Percentiles rank a stretch among this genome's conserved stretches.
Conservation (phyloP, 2,113 vertebrate species). For the Antechinus stuartii region DNA sequence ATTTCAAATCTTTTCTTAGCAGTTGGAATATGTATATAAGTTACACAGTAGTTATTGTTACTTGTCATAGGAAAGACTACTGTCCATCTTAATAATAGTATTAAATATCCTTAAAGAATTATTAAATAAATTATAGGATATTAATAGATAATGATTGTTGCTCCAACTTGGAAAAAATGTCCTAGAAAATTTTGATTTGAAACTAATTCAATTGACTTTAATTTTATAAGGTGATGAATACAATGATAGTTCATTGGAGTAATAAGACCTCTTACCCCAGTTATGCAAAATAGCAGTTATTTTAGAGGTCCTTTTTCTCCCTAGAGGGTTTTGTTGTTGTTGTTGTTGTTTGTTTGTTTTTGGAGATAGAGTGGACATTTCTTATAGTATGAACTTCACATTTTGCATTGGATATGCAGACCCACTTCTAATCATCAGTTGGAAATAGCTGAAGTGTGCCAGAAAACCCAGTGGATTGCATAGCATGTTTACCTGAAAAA, state of each 20-base stretch:
- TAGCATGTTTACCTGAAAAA: conserved; percentile 47
- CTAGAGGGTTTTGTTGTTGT: conserved; percentile 73
- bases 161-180: conserved; percentile 22
- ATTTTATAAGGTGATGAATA: conserved; percentile 49
- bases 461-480: conserved; percentile 62
- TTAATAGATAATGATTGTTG: background rate
- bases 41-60: background rate
- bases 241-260: conserved; percentile 32
- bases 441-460: conserved; percentile 74
- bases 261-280: conserved; percentile 62
- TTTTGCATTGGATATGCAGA: conserved; percentile 78
- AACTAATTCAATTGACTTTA: conserved; percentile 50
- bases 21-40: conserved; percentile 50
- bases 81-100: conserved; percentile 22
- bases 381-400: conserved; percentile 74
- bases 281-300: conserved; percentile 64
- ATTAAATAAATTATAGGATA: conserved; percentile 30
- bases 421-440: conserved; percentile 75
- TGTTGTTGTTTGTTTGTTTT: background rate
- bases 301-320: conserved; percentile 72
- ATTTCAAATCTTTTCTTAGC: conserved; percentile 47
- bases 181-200: conserved; percentile 37
- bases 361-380: background rate
- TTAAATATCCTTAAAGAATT: conserved; percentile 14
- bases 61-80: conserved; percentile 17